Evolutionary conservation across 1,140 invertebrate genomes (phyloP).

Genomic region (Leptinotarsa lineolata): DNA sequence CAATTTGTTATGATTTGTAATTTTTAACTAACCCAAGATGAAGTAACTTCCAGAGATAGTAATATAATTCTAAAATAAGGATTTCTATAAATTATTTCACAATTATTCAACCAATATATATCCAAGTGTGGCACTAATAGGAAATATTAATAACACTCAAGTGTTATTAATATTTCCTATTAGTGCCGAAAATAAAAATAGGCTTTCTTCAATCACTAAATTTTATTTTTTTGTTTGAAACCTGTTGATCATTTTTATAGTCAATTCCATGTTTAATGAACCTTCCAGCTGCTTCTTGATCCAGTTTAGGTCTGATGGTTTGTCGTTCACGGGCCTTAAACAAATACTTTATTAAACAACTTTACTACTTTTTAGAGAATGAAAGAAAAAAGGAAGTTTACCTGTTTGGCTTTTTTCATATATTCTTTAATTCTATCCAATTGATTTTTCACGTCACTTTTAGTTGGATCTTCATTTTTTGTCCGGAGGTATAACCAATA

Average conservation of each 20-base stretch:
- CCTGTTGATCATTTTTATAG: constrained; percentile 30
- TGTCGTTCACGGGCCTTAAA: constrained; percentile 58
- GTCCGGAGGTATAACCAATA: constrained; percentile 65
- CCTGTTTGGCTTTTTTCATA: constrained; percentile 63
- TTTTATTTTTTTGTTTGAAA: constrained; percentile 43
- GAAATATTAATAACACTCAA: too few relatives aligned
- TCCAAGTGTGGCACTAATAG: too few relatives aligned
- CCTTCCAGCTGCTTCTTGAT: constrained; percentile 61
- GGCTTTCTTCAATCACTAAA: constrained; percentile 31
- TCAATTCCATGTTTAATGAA: constrained; percentile 62
- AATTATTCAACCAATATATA: too few relatives aligned
- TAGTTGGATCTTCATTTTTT: constrained; percentile 61
- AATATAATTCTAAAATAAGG: too few relatives aligned
- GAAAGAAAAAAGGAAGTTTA: constrained; percentile 33
- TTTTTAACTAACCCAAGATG: too few relatives aligned
- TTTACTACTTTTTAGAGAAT: neutral
- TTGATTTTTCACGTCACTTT: constrained; percentile 63
- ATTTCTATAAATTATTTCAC: too few relatives aligned
- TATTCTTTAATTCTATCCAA: constrained; percentile 62
- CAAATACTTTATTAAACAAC: neutral
- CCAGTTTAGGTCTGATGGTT: constrained; percentile 60
- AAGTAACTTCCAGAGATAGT: too few relatives aligned
- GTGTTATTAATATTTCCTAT: too few relatives aligned
- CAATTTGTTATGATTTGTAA: too few relatives aligned
- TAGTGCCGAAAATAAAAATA: neutral